phyloP scores from a whole-genome alignment of 1,140 invertebrate genomes.

The Physella acuta region DNA sequence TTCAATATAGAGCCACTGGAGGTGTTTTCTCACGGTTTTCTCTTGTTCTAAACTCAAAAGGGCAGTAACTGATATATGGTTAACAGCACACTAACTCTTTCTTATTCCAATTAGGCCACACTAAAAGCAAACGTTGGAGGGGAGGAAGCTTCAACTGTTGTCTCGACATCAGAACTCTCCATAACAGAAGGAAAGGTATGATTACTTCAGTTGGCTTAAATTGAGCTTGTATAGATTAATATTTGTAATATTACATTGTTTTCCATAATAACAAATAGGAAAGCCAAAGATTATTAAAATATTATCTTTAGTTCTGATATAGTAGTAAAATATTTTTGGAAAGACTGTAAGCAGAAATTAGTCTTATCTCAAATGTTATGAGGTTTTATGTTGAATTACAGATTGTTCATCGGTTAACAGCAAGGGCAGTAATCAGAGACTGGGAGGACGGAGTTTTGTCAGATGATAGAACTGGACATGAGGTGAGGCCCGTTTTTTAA shows the following conservation, averaged over 20 bases:
- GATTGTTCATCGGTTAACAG: constrained; percentile 54
- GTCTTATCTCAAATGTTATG: background rate
- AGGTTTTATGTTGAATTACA: constrained; percentile 18
- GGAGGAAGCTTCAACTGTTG: constrained; percentile 55
- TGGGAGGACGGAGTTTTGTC: constrained; percentile 57
- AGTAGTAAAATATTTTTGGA: too few species aligned
- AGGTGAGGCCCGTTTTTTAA: constrained; percentile 37
- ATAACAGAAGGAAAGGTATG: constrained; percentile 52
- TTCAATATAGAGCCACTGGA: too few species aligned
- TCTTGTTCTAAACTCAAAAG: too few species aligned
- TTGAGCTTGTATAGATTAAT: too few species aligned
- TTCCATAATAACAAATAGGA: too few species aligned
- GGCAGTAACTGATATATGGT: too few species aligned
- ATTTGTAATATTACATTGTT: too few species aligned
- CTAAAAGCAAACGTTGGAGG: constrained; percentile 52
- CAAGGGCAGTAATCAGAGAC: constrained; percentile 56
- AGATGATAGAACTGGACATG: constrained; percentile 50
- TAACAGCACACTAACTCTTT: too few species aligned
- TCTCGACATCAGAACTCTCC: constrained; percentile 54
- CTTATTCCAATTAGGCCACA: constrained; percentile 45
- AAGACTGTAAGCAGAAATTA: too few species aligned
- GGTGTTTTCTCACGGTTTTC: too few species aligned
- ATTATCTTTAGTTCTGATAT: too few species aligned
- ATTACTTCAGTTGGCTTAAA: background rate
- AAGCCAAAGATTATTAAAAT: too few species aligned